Evolutionary conservation across 2,113 vertebrate genomes (phyloP).

Genomic region (Calypte anna): DNA sequence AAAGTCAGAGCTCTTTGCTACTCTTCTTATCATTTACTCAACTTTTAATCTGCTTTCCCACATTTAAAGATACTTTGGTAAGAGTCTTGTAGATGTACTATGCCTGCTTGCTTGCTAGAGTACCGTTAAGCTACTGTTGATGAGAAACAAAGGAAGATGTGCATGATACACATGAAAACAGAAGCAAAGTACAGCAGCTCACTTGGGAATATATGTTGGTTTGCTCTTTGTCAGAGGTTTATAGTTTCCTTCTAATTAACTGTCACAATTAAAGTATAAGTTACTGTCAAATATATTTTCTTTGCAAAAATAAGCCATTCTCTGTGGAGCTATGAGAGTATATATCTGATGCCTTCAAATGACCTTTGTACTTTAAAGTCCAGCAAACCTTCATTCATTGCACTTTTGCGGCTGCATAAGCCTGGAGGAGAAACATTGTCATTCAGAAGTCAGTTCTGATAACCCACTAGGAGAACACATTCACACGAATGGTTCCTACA

Average conservation of each 20-base stretch:
- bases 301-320: background rate
- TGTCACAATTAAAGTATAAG: background rate
- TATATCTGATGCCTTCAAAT: background rate
- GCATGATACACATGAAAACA: background rate
- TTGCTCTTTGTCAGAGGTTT: background rate
- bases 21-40: background rate
- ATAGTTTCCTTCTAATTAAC: background rate
- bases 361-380: constrained; percentile 41
- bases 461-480: constrained; percentile 63
- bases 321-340: background rate
- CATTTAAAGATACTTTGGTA: background rate
- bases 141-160: background rate
- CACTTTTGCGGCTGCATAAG: constrained; percentile 1
- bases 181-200: background rate
- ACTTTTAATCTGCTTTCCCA: background rate
- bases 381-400: constrained; percentile 44
- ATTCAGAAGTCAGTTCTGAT: constrained; percentile 68
- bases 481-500: constrained; percentile 48
- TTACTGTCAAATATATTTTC: background rate
- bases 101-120: background rate
- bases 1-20: background rate
- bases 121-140: background rate
- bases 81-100: background rate
- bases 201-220: background rate
- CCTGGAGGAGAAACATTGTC: constrained; percentile 58